Percentiles rank a stretch among this genome's conserved stretches.
These are phyloP conservation scores for Eupithecia centaureata DNA, from an alignment of 2,888 invertebrate species.

Conservation along the genomic window DNA sequence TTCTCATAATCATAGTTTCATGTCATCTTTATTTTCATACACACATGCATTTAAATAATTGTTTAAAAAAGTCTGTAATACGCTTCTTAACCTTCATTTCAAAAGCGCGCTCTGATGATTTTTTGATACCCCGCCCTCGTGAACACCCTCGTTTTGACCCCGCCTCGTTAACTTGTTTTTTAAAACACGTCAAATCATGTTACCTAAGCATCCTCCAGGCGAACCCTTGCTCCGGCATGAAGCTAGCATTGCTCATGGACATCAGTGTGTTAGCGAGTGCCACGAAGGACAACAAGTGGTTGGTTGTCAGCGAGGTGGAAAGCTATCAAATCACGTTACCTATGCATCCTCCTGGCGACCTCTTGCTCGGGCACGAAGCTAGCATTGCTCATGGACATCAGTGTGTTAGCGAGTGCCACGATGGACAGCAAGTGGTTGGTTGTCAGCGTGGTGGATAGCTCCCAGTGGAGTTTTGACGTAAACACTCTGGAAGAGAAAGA, in stretches of 20 bases:
- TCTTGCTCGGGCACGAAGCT: conserved; percentile 96
- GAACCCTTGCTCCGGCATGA: conserved; percentile 94
- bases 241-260: conserved; percentile 98
- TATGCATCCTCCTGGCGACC: conserved; percentile 89
- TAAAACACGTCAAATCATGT: not conserved
- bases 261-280: conserved; percentile 98
- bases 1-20: no score
- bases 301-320: conserved; percentile 96
- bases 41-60: no score
- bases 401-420: conserved; percentile 97
- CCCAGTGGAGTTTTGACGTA: conserved; percentile 96
- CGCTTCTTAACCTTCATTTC: no score
- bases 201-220: conserved; percentile 90
- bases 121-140: no score
- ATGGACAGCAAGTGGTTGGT: conserved; percentile 98
- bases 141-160: no score
- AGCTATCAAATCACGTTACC: conserved; percentile 91
- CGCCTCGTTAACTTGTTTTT: no score
- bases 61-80: no score
- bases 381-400: conserved; percentile 99
- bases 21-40: no score
- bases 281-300: not conserved
- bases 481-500: conserved; percentile 84
- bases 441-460: conserved; percentile 96
- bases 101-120: no score